Percentiles rank a stretch among this genome's conserved stretches.
Conservation (phyloP, 1,140 invertebrate genomes). For the Bradynema listronoti region DNA sequence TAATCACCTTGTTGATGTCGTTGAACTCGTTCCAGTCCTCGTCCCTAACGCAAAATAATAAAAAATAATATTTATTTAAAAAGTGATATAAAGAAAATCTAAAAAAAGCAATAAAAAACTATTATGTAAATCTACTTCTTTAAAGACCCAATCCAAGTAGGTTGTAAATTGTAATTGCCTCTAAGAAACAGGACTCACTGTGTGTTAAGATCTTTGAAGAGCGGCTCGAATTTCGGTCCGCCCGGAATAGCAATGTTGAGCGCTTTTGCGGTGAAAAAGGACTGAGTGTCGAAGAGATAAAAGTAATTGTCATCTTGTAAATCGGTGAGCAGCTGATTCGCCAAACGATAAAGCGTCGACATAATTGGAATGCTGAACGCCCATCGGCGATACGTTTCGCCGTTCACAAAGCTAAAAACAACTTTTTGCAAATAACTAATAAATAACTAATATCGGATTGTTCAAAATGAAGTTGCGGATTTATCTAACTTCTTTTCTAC, state of each 20-base stretch:
- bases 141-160: too few species aligned
- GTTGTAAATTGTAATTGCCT: too few species aligned
- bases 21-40: constrained; percentile 99
- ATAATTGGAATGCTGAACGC: constrained; percentile 87
- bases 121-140: too few species aligned
- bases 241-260: constrained; percentile 99
- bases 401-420: constrained; percentile 77
- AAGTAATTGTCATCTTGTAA: constrained; percentile 97
- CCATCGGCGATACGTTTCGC: constrained; percentile 91
- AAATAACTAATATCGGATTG: constrained; percentile 36
- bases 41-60: constrained; percentile 69
- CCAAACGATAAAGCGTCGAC: constrained; percentile 90
- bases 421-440: constrained; percentile 18
- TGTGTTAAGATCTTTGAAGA: constrained; percentile 93
- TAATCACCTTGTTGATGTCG: constrained; percentile 99
- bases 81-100: neutral
- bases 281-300: constrained; percentile 96
- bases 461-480: too few species aligned
- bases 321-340: constrained; percentile 96
- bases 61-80: constrained; percentile 8
- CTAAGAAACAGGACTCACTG: constrained; percentile 65
- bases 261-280: constrained; percentile 98
- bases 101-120: constrained; percentile 19
- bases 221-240: constrained; percentile 96
- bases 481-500: too few species aligned